Percentiles rank a stretch among this genome's conserved stretches.
These are phyloP conservation scores for Altica lythri DNA, from an alignment of 2,888 invertebrate genomes.

Conservation along the genomic window DNA sequence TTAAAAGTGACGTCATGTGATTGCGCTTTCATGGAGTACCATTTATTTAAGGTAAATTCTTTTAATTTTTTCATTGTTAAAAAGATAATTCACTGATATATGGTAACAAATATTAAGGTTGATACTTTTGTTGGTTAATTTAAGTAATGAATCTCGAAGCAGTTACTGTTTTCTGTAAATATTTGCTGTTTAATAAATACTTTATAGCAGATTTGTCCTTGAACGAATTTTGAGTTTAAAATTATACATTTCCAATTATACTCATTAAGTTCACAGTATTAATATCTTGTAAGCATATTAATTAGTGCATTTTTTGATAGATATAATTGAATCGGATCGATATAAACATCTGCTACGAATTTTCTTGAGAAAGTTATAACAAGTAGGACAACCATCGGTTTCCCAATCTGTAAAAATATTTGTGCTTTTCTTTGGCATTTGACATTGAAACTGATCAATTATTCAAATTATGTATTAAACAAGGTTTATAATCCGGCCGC, in stretches of 20 bases:
- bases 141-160: slow-evolving; percentile 38
- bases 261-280: slow-evolving; percentile 35
- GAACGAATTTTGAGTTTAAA: slow-evolving; percentile 48
- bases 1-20: slow-evolving; percentile 57
- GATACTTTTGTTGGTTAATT: slow-evolving; percentile 29
- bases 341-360: slow-evolving; percentile 40
- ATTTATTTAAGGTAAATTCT: slow-evolving; percentile 52
- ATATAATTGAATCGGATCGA: slow-evolving; percentile 16
- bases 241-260: slow-evolving; percentile 45
- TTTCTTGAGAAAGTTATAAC: slow-evolving; percentile 48
- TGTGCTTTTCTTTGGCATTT: slow-evolving; percentile 43
- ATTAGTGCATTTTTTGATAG: slow-evolving; percentile 23
- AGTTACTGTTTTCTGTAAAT: slow-evolving; percentile 41
- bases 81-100: neutral
- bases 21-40: slow-evolving; percentile 55
- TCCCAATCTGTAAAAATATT: slow-evolving; percentile 45
- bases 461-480: slow-evolving; percentile 41
- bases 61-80: slow-evolving; percentile 40
- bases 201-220: slow-evolving; percentile 47
- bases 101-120: slow-evolving; percentile 15
- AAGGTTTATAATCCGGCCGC: slow-evolving; percentile 39
- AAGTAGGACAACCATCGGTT: slow-evolving; percentile 52
- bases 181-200: slow-evolving; percentile 37
- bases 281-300: slow-evolving; percentile 34
- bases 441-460: slow-evolving; percentile 52